Percentiles rank a stretch among this genome's conserved stretches.
These are phyloP conservation scores for Fissipunctia ypsillon DNA, from an alignment of 2,888 invertebrate species.

Conservation along the genomic window DNA sequence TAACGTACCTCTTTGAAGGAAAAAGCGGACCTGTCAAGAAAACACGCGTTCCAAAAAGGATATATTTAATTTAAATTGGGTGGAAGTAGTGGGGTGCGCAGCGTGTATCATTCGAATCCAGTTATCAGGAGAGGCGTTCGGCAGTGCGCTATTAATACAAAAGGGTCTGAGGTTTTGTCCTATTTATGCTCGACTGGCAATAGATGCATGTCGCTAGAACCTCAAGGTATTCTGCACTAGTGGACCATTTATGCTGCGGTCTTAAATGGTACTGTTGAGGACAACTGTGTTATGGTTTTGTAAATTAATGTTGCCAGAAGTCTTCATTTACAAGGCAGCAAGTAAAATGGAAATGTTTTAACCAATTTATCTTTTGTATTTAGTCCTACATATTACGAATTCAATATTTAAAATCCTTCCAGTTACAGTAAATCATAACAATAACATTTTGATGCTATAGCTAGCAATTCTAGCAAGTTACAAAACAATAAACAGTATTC, in stretches of 20 bases:
- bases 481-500: neutral
- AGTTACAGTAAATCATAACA: neutral
- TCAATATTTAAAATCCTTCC: neutral
- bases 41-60: slow-evolving; percentile 27
- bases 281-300: slow-evolving; percentile 4
- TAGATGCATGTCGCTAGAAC: slow-evolving; percentile 40
- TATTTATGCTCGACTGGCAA: slow-evolving; percentile 35
- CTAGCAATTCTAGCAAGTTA: neutral
- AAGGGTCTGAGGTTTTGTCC: slow-evolving; percentile 55
- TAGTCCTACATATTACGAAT: neutral
- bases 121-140: slow-evolving; percentile 30
- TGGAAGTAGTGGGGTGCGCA: slow-evolving; percentile 22
- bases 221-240: slow-evolving; percentile 45
- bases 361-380: neutral
- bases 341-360: neutral
- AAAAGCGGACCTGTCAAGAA: slow-evolving; percentile 41
- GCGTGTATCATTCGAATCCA: slow-evolving; percentile 20
- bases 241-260: slow-evolving; percentile 46
- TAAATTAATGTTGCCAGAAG: neutral
- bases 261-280: slow-evolving; percentile 43
- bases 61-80: slow-evolving; percentile 47
- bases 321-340: neutral
- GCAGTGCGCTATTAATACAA: slow-evolving; percentile 65
- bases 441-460: neutral
- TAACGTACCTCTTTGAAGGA: slow-evolving; percentile 20